These are phyloP conservation scores for Drosophila emarginata DNA, from an alignment of 2,888 invertebrate species.

Conservation along the genomic window DNA sequence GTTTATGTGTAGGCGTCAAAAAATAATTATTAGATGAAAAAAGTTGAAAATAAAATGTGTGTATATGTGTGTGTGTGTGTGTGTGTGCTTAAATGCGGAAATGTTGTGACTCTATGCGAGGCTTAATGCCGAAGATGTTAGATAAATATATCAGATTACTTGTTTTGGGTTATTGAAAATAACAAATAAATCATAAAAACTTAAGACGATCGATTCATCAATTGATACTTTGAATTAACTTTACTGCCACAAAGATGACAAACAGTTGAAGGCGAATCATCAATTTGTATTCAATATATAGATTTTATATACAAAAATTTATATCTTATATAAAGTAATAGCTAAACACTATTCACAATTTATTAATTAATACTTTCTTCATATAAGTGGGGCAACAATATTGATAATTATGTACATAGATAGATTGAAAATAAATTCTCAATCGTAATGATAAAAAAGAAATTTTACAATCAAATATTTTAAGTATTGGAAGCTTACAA, in stretches of 20 bases:
- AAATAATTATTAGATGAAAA: constrained; percentile 66
- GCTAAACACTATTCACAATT: no score
- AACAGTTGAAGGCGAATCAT: not conserved
- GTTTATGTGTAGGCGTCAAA: constrained; percentile 62
- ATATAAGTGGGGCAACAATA: no score
- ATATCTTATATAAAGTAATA: not conserved
- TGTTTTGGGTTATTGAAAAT: constrained; percentile 42
- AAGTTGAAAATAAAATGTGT: constrained; percentile 48
- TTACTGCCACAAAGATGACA: not conserved
- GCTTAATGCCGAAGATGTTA: constrained; percentile 74
- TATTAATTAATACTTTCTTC: no score
- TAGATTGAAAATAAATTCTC: no score
- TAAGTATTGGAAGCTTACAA: no score
- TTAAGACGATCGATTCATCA: constrained; percentile 21
- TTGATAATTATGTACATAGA: no score
- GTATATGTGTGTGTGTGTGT: constrained; percentile 20
- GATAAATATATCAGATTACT: constrained; percentile 76
- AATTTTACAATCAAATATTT: no score
- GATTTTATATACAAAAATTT: not conserved
- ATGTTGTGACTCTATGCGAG: constrained; percentile 54
- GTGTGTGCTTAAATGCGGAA: constrained; percentile 61
- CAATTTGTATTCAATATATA: not conserved
- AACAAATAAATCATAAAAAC: constrained; percentile 14
- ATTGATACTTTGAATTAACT: not conserved
- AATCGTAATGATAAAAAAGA: no score